A percentile compares a stretch with the other conserved stretches of the same genome.
Evolutionary conservation across 1,140 invertebrate species (phyloP).

Genomic region (Drosophila setifemur): DNA sequence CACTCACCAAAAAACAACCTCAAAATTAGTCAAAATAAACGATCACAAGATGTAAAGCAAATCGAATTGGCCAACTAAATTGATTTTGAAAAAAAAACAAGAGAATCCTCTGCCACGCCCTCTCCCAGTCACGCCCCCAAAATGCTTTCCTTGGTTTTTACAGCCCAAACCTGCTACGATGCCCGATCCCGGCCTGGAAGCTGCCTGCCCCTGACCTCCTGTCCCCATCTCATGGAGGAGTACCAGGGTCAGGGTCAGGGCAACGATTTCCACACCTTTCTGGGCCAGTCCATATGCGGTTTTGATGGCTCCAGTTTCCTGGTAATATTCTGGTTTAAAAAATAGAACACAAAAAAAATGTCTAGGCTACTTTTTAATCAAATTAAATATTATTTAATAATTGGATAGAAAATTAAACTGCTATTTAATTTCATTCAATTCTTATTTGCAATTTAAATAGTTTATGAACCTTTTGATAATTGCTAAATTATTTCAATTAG

Average conservation of each 20-base stretch:
- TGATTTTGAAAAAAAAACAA: neutral
- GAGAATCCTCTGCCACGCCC: neutral
- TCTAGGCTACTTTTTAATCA: no score
- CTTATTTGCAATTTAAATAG: neutral
- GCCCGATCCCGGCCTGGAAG: conserved; percentile 74
- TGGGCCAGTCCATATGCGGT: conserved; percentile 84
- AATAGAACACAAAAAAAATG: no score
- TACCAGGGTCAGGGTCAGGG: conserved; percentile 64
- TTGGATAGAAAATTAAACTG: no score
- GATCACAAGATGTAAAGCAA: conserved; percentile 25
- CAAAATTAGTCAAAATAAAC: conserved; percentile 43
- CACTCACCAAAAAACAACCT: conserved; percentile 5
- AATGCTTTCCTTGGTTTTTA: conserved; percentile 25
- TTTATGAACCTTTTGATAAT: neutral
- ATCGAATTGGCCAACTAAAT: conserved; percentile 38
- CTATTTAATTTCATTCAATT: no score
- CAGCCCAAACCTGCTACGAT: conserved; percentile 78
- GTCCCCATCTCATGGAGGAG: conserved; percentile 81
- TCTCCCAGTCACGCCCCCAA: conserved; percentile 8
- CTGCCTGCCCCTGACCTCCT: conserved; percentile 83
- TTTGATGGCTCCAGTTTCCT: conserved; percentile 83
- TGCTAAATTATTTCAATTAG: neutral
- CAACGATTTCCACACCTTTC: conserved; percentile 72
- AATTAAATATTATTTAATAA: no score
- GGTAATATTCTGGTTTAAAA: conserved; percentile 40